phyloP scores from a whole-genome alignment of 1,140 invertebrate species.

The Cyrtorhinus lividipennis region DNA sequence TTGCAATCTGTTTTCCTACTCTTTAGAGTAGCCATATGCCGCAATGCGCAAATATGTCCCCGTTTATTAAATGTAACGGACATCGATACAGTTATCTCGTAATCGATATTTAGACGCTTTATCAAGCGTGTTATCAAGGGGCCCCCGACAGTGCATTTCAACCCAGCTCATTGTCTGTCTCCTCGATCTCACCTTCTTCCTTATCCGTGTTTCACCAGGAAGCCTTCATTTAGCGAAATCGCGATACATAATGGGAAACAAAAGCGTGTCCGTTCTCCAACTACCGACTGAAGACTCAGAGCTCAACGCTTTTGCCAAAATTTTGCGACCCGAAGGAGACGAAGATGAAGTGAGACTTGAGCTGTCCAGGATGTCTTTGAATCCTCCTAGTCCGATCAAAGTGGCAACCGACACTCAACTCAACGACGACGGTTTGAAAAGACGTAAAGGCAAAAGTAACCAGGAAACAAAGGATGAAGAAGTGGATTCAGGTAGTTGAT shows the following conservation, averaged over 20 bases:
- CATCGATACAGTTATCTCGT: too few relatives aligned
- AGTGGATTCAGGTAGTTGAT: too few relatives aligned
- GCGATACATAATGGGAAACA: constrained; percentile 54
- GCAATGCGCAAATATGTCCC: too few relatives aligned
- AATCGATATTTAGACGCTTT: too few relatives aligned
- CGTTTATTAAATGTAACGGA: too few relatives aligned
- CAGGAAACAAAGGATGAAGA: too few relatives aligned
- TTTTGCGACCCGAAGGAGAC: constrained; percentile 28
- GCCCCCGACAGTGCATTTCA: too few relatives aligned
- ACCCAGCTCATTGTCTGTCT: too few relatives aligned
- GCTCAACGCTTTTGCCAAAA: constrained; percentile 38
- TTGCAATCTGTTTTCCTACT: neutral
- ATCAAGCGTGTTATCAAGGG: too few relatives aligned
- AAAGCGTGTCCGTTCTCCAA: constrained; percentile 42
- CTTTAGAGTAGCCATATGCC: too few relatives aligned
- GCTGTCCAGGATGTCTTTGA: constrained; percentile 4
- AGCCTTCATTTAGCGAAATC: constrained; percentile 49
- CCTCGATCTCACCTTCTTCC: too few relatives aligned
- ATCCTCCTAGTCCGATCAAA: neutral
- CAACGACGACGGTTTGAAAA: neutral
- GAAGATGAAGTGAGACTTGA: constrained; percentile 15
- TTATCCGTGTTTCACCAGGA: too few relatives aligned
- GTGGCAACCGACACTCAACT: neutral
- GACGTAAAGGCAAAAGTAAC: constrained; percentile 2
- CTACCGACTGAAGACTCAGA: constrained; percentile 45